phyloP scores from a whole-genome alignment of 2,113 vertebrate species.

The Hippocampus zosterae region DNA sequence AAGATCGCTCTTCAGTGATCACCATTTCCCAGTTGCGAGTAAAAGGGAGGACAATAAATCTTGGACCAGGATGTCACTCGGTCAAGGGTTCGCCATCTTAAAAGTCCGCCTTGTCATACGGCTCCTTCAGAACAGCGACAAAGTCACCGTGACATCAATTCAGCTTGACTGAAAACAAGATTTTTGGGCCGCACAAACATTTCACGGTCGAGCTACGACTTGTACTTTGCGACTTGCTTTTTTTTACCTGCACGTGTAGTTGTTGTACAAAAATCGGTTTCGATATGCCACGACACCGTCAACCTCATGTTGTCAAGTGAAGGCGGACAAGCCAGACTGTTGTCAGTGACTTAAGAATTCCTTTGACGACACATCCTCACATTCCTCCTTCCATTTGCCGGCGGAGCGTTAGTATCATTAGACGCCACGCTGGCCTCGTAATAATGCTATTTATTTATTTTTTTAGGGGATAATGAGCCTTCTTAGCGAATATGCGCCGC shows the following conservation, averaged over 20 bases:
- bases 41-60: too few species aligned
- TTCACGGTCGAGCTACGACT: too few species aligned
- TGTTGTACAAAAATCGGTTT: neutral
- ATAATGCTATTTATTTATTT: neutral
- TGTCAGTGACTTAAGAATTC: neutral
- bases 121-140: too few species aligned
- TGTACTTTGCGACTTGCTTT: too few species aligned
- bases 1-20: too few species aligned
- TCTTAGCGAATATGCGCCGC: slow-evolving; percentile 40
- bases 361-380: neutral
- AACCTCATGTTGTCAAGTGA: neutral
- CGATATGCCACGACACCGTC: neutral
- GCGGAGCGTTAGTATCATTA: neutral
- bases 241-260: neutral
- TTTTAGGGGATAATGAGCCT: slow-evolving; percentile 45
- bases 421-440: neutral
- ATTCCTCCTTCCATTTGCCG: neutral
- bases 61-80: too few species aligned
- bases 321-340: neutral
- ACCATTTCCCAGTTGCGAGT: too few species aligned
- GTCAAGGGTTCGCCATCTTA: too few species aligned
- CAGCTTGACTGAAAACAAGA: too few species aligned
- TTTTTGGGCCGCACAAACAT: too few species aligned
- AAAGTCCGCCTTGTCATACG: too few species aligned
- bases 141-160: too few species aligned